Conservation (phyloP, 35 echinoderm and acorn worm genomes). For the Anneissia japonica region DNA sequence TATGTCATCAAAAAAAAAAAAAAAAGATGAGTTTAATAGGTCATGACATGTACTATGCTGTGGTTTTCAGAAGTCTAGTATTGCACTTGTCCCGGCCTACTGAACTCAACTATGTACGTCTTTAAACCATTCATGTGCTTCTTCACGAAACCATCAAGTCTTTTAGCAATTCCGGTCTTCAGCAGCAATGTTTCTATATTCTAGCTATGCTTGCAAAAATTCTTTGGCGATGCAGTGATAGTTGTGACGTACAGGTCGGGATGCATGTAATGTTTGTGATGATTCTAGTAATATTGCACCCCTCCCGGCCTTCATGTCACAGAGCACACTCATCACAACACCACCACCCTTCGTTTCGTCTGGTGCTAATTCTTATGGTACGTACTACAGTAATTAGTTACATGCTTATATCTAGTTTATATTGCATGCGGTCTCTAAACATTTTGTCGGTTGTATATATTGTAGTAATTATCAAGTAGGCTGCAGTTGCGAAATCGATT, state of each 20-base stretch:
- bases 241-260: background rate
- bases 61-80: background rate
- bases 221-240: too few species aligned
- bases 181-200: background rate
- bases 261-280: background rate
- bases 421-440: too few species aligned
- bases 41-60: background rate
- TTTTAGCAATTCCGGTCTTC: too few species aligned
- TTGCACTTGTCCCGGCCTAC: background rate
- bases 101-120: background rate
- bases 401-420: too few species aligned
- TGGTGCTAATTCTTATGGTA: too few species aligned
- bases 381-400: too few species aligned
- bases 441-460: too few species aligned
- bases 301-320: background rate
- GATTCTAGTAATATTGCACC: background rate
- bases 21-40: background rate
- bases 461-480: too few species aligned
- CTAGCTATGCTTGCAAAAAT: too few species aligned
- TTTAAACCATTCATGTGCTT: background rate
- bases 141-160: background rate
- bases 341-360: too few species aligned
- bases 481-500: too few species aligned
- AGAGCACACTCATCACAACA: background rate
- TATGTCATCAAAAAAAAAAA: too few species aligned